Evolutionary conservation across 37 sponge, comb jelly and placozoan genomes (phyloP).

Genomic region (Amphimedon queenslandica): DNA sequence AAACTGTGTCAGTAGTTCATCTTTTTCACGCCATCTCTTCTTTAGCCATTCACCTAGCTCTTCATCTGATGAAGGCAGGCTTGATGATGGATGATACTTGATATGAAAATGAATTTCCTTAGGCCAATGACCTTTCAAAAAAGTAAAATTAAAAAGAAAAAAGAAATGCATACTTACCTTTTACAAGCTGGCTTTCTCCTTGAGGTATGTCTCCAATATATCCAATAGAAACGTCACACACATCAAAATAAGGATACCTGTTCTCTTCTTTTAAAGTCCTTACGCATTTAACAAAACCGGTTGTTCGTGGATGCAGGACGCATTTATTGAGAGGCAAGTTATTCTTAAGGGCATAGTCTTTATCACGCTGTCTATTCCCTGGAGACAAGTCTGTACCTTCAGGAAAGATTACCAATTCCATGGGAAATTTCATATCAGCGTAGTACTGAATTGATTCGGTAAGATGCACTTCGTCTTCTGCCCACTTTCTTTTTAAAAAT

Average conservation of each 20-base stretch:
- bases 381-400: constrained; percentile 89
- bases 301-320: constrained; percentile 82
- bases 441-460: constrained; percentile 44
- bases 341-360: constrained; percentile 60
- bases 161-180: constrained; percentile 5
- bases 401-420: constrained; percentile 87
- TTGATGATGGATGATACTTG: constrained; percentile 2
- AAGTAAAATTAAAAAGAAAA: neutral
- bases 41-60: constrained; percentile 61
- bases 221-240: constrained; percentile 47
- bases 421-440: constrained; percentile 38
- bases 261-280: constrained; percentile 33
- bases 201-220: constrained; percentile 63
- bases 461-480: constrained; percentile 55
- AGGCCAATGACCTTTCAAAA: constrained; percentile 57
- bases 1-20: constrained; percentile 56
- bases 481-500: constrained; percentile 85
- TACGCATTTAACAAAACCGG: constrained; percentile 75
- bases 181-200: constrained; percentile 55
- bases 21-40: constrained; percentile 65
- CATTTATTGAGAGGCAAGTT: constrained; percentile 64
- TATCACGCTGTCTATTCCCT: constrained; percentile 45
- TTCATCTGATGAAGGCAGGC: constrained; percentile 39
- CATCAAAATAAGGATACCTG: constrained; percentile 6
- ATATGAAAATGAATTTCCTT: constrained; percentile 63